Evolutionary conservation across 2,113 vertebrate genomes (phyloP), one percentile per base, ranked within the genome.

Genomic region (Ia io): DNA sequence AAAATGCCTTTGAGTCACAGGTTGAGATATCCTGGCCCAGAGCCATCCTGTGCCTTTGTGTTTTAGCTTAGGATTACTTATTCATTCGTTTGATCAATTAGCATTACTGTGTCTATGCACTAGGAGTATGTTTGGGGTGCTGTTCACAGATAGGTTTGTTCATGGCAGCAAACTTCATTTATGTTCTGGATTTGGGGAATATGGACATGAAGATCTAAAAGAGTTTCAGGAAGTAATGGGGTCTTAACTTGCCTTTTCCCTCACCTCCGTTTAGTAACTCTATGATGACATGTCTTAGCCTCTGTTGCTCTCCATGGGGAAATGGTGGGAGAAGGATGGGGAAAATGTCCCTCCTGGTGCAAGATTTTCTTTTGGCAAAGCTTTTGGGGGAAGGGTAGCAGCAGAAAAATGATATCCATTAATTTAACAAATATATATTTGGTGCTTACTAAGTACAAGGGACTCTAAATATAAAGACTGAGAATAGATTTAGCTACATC

Each of bases 91-190:
- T 10, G 17, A 42, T 65, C 69, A 71, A 1, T 30, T 42, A 92
- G 11, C 53, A 32, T 32, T 61, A 83, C 11, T 80, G 9, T 70
- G 25, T 28, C 42, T 40, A 2, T 30, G 28, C 0, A 1, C 5
- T 56, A 3, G 32, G 44, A n/a, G 42, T 65, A 47, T 70, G 9
- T 23, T 2, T 0, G 74, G 61, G 74, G n/a, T 69, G 17, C 63
- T 65, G 17, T 70, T 92, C 67, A 47, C 35, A 87, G 63, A 89
- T 63, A 28, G 70, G 7, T 35, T 91, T 90, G 40, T 92, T 91
- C 47, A 69, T 2, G n/a, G 16, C 8, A 61, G 17, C 42, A 42
- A 18, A 40, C 44, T 90, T 89, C 9, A 17, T 6, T 70, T 59
- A 67, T 32, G 5, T 49, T 71, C 44, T 88, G 51, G 51, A 28